Base-by-base conservation (phyloP, 2,888 invertebrate genomes). In the Drosophila cognata region DNA sequence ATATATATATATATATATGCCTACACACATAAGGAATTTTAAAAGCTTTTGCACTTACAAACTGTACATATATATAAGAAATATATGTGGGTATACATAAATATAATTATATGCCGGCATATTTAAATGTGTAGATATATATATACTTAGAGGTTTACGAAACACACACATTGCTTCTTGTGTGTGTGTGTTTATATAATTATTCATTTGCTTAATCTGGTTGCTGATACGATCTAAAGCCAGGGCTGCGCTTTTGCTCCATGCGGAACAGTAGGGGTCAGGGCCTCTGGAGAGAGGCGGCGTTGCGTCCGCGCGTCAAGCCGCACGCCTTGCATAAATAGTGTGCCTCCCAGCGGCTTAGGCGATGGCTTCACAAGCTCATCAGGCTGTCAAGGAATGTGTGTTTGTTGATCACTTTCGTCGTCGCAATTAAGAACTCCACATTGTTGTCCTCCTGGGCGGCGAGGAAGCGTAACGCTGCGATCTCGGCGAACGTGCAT, bases 401-500 rank as follows among this genome's bases (percentile, higher is more conserved):
- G 79, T 96, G 96, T 55, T 99, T 98, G 93, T 98, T 99, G 52
- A 98, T 96, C 46, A 99, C 94, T 93, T 98, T 98, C 0, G 99
- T 99, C 4, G 99, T 98, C 53, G 97, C 96, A 77, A 98, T 95
- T 11, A 98, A 95, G 92, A 97, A 98, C 91, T 99, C 98, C 0
- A 97, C 97, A 87, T 96, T 96, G 8, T 96, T 95, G 71, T 97
- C 96, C 90, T 96, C 96, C 91, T 96, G 96, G 79, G 96, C 96
- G 16, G 96, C 95, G 28, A 97, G 94, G 84, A 95, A 96, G 70
- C 97, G 94, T 13, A 97, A 91, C 0, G 96, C 96, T 0, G 97
- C 96, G 87, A 97, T 96, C 94, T 99, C 99, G 2, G 99, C 98
- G 94, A 96, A 98, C 0, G 99, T 99, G 91, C 99, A 98, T 0